These are phyloP conservation scores for Folsomia candida DNA, from an alignment of 2,888 invertebrate genomes.

Conservation along the genomic window DNA sequence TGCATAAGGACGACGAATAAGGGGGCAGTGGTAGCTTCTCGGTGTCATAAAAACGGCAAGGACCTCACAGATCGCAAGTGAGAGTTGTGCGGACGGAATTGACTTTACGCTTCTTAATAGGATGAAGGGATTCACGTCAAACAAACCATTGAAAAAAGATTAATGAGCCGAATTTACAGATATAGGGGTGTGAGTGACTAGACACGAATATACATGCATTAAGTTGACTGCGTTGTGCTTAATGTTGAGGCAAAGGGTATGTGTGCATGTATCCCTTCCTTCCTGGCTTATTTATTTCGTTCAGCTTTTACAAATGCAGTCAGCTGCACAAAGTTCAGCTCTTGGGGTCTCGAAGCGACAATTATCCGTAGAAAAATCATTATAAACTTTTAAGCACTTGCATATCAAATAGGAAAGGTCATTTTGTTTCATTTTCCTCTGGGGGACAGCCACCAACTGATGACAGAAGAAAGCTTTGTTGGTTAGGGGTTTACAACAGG, in stretches of 20 bases:
- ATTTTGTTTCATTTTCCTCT: neutral
- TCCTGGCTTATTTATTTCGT: neutral
- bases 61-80: conserved; percentile 9
- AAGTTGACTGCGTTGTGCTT: neutral
- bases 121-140: conserved; percentile 51
- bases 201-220: neutral
- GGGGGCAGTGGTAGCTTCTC: no score
- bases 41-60: no score
- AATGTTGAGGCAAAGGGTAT: neutral
- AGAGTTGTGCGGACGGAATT: conserved; percentile 42
- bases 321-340: conserved; percentile 11
- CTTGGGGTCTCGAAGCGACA: neutral
- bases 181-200: neutral
- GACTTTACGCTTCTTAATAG: conserved; percentile 51
- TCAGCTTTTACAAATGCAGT: conserved; percentile 1
- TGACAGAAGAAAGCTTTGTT: neutral
- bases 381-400: neutral
- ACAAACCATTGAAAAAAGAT: conserved; percentile 51
- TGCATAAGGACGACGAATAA: no score
- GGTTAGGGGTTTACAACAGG: neutral
- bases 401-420: no score
- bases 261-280: neutral
- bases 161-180: conserved; percentile 45
- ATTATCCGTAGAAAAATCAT: neutral
- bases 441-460: no score